Evolutionary conservation across 2,113 vertebrate genomes (phyloP).

Genomic region (Danionella cerebrum): DNA sequence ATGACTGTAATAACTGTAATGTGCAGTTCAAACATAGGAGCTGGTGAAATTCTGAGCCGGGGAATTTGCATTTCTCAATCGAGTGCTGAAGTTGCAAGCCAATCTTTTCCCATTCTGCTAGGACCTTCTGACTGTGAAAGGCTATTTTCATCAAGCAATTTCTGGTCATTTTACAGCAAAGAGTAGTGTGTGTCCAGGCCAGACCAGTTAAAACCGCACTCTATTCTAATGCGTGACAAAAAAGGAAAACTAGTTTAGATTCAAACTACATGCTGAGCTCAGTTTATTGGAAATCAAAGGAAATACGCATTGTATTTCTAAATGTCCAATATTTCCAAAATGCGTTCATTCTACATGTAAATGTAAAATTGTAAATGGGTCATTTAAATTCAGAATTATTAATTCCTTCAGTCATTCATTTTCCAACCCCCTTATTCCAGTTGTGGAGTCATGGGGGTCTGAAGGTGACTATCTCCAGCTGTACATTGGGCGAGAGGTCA

Average conservation of each 20-base stretch:
- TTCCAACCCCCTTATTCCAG: too few species aligned
- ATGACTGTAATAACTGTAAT: conserved; percentile 15
- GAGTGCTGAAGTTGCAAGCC: background rate
- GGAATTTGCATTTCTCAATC: conserved; percentile 14
- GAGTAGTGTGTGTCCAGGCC: background rate
- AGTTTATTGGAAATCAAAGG: too few species aligned
- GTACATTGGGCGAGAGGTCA: too few species aligned
- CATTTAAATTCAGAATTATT: too few species aligned
- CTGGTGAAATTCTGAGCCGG: background rate
- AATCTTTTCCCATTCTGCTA: conserved; percentile 17
- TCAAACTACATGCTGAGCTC: background rate
- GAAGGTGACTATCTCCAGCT: too few species aligned
- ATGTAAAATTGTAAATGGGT: too few species aligned
- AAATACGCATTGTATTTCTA: too few species aligned
- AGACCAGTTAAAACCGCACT: background rate
- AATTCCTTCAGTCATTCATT: too few species aligned
- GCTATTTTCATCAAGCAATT: conserved; percentile 2
- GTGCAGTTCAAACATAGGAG: background rate
- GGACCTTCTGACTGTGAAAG: background rate
- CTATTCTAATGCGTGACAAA: background rate
- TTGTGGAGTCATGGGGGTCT: too few species aligned
- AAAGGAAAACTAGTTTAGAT: background rate
- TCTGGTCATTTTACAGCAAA: background rate
- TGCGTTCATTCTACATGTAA: too few species aligned
- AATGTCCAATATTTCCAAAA: too few species aligned